Conservation (phyloP, 1,140 invertebrate genomes). For the Battus philenor region DNA sequence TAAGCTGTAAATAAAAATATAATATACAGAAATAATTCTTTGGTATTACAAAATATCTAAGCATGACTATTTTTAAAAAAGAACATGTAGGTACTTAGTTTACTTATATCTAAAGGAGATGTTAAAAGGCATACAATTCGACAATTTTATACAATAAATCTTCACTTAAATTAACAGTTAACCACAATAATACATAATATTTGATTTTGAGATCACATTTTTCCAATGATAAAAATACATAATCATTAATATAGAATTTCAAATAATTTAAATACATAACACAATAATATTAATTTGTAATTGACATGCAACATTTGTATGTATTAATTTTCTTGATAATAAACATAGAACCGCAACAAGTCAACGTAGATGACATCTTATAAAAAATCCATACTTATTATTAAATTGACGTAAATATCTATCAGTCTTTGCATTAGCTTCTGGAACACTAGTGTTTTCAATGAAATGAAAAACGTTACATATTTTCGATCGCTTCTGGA, state of each 20-base stretch:
- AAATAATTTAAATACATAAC: constrained; percentile 8
- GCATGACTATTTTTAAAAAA: background rate
- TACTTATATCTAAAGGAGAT: background rate
- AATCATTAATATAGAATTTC: constrained; percentile 13
- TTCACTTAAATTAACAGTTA: background rate
- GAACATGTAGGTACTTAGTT: background rate
- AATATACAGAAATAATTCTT: background rate
- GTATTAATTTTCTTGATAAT: too few relatives aligned
- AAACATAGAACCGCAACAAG: too few relatives aligned
- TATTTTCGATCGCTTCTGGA: too few relatives aligned
- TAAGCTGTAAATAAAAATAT: background rate
- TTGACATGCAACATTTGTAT: too few relatives aligned
- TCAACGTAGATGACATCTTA: too few relatives aligned
- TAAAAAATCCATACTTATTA: constrained; percentile 33
- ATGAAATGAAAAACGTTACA: constrained; percentile 20
- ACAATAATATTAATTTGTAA: too few relatives aligned
- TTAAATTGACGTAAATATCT: constrained; percentile 50
- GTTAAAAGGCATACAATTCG: too few relatives aligned
- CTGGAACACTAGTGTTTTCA: constrained; percentile 37
- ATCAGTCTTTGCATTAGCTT: constrained; percentile 57
- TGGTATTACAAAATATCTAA: background rate
- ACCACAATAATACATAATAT: too few relatives aligned
- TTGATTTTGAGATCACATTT: constrained; percentile 22
- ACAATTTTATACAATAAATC: background rate
- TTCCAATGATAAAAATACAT: constrained; percentile 4